Base-by-base conservation (phyloP, 2,797 vertebrate species). In the Gallinago stenura region DNA sequence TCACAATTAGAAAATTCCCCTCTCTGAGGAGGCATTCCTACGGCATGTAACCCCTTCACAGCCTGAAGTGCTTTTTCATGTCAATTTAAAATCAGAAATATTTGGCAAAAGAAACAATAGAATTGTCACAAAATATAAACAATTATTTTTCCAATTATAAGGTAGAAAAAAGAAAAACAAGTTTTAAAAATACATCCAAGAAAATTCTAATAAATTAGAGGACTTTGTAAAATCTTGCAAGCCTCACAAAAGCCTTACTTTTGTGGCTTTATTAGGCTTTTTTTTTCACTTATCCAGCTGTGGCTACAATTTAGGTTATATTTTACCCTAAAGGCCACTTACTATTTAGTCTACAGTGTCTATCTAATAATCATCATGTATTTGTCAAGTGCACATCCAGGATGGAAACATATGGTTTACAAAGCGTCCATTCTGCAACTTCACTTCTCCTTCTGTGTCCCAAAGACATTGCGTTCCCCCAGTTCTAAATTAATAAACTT, bases 311-410 rank as follows among this genome's bases (percentile, higher is more conserved):
- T 87, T 79, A 72, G 11, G 20, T 73, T 53, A 35, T 41, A 60
- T 53, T 76, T 51, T 33, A 72, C 17, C 25, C 37, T 79, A 76
- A 92, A 91, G 56, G 19, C 68, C 58, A 48, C 17, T n/a, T 56
- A 10, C 12, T 96, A 56, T 92, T 93, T 85, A 80, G 19, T 72
- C 76, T 92, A 66, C 93, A 97, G 53, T 69, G 48, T 72, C 60
- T 79, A 56, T 86, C 46, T 83, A 75, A 90, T 60, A 76, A 35
- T 65, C 19, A 35, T 43, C 53, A 93, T 79, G 33, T 69, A 53
- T 93, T 89, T 75, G 5, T 31, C 60, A 71, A 53, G 10, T 31
- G 10, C 70, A 86, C 60, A 89, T 82, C 77, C 64, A 64, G 45
- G 31, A 73, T 2, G 1, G 7, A 73, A 89, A 35, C 2, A 12